Evolutionary conservation across 2,888 invertebrate genomes (phyloP).

Genomic region (Thera obeliscata): DNA sequence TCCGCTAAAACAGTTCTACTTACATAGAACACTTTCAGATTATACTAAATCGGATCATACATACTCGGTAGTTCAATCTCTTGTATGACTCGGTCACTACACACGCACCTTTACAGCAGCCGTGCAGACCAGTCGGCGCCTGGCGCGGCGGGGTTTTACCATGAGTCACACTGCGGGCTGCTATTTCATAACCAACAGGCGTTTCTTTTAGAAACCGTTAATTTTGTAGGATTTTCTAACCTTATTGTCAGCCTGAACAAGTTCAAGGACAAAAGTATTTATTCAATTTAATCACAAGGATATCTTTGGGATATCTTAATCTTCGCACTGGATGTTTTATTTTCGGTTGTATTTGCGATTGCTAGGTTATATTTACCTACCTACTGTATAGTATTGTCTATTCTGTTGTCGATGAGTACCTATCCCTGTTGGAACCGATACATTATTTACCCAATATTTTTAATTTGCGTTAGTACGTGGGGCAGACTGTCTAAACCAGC

Average conservation of each 20-base stretch:
- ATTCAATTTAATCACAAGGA: too few relatives aligned
- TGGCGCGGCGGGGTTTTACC: constrained; percentile 69
- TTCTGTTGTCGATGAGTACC: too few relatives aligned
- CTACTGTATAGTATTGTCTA: neutral
- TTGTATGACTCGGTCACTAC: neutral
- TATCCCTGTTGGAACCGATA: neutral
- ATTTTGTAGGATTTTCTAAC: too few relatives aligned
- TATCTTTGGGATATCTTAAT: too few relatives aligned
- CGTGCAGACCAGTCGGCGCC: constrained; percentile 48
- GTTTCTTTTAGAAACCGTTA: constrained; percentile 27
- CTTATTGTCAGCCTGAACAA: neutral
- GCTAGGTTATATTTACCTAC: too few relatives aligned
- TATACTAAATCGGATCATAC: too few relatives aligned
- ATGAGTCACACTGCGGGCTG: constrained; percentile 70
- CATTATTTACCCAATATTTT: constrained; percentile 47
- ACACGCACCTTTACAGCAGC: constrained; percentile 21
- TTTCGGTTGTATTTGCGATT: too few relatives aligned
- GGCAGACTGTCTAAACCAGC: constrained; percentile 48
- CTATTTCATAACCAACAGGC: constrained; percentile 52
- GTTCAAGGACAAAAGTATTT: too few relatives aligned
- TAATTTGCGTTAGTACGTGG: constrained; percentile 64
- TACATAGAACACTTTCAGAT: too few relatives aligned
- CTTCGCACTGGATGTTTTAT: too few relatives aligned
- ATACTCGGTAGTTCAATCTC: too few relatives aligned
- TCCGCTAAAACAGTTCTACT: too few relatives aligned